phyloP scores from a whole-genome alignment of 1,140 invertebrate species.

The Drosophila sulfurigaster region DNA sequence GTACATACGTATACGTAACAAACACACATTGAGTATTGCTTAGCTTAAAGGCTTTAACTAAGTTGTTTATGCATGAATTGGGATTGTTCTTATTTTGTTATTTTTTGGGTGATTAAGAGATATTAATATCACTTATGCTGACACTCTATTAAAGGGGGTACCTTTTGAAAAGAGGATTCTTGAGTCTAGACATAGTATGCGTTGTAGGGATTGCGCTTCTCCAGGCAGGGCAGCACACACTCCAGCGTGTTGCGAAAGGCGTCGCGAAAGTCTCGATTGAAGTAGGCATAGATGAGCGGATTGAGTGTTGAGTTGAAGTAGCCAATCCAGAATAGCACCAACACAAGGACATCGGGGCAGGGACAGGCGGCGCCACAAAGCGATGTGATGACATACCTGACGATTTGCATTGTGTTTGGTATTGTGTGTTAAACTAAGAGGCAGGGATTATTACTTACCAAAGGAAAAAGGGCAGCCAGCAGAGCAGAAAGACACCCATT shows the following conservation, averaged over 20 bases:
- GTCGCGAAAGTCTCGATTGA: slow-evolving; percentile 98
- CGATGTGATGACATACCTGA: slow-evolving; percentile 94
- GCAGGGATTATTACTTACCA: slow-evolving; percentile 88
- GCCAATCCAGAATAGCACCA: slow-evolving; percentile 93
- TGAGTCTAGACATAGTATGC: slow-evolving; percentile 86
- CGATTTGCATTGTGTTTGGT: neutral
- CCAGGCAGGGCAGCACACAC: slow-evolving; percentile 91
- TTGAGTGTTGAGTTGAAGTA: slow-evolving; percentile 99
- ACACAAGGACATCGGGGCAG: slow-evolving; percentile 92
- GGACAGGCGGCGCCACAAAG: slow-evolving; percentile 93
- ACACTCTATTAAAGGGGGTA: slow-evolving; percentile 17
- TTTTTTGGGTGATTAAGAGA: slow-evolving; percentile 27
- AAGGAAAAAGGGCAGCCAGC: slow-evolving; percentile 98
- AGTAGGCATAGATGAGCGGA: slow-evolving; percentile 98
- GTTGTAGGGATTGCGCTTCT: slow-evolving; percentile 85
- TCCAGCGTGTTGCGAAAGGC: slow-evolving; percentile 97
- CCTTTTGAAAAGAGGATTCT: neutral
- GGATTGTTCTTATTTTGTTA: neutral
- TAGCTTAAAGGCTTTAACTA: slow-evolving; percentile 64
- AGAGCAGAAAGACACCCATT: slow-evolving; percentile 97
- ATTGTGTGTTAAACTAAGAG: slow-evolving; percentile 8
- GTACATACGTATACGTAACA: slow-evolving; percentile 60
- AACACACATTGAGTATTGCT: slow-evolving; percentile 77
- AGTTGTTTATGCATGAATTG: slow-evolving; percentile 32
- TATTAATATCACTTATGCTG: slow-evolving; percentile 68